Percentiles rank a stretch among this genome's conserved stretches.
These are phyloP conservation scores for Cheirogaleus major DNA, from an alignment of 2,797 vertebrate genomes.

Conservation along the genomic window DNA sequence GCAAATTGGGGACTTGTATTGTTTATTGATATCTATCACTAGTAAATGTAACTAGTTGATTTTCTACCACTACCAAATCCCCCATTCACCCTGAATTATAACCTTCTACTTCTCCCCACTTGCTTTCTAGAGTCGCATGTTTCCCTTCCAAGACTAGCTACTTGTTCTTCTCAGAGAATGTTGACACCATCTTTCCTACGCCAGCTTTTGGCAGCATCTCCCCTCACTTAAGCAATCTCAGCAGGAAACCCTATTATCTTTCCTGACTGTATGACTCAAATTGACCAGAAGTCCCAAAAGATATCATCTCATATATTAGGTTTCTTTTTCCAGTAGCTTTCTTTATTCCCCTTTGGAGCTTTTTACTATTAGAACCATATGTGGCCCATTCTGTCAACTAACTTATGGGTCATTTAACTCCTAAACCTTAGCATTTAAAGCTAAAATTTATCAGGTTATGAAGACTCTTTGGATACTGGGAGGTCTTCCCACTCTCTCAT, in stretches of 20 bases:
- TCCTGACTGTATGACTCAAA: background rate
- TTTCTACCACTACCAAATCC: background rate
- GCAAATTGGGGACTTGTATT: background rate
- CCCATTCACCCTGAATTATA: background rate
- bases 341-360: background rate
- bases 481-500: background rate
- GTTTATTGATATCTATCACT: background rate
- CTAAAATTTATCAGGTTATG: background rate
- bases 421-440: background rate
- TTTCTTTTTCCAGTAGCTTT: background rate
- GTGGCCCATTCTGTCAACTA: background rate
- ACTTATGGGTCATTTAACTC: background rate
- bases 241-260: constrained; percentile 19
- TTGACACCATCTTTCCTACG: background rate
- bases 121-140: background rate
- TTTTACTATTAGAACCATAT: background rate
- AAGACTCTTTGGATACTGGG: background rate
- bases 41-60: background rate
- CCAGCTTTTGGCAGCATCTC: background rate
- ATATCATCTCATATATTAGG: background rate
- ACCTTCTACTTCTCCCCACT: rapidly evolving
- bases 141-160: background rate
- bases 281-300: background rate
- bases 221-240: background rate
- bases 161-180: background rate